Evolutionary conservation across 2,113 vertebrate species (phyloP).

Genomic region (Penelope pileata): DNA sequence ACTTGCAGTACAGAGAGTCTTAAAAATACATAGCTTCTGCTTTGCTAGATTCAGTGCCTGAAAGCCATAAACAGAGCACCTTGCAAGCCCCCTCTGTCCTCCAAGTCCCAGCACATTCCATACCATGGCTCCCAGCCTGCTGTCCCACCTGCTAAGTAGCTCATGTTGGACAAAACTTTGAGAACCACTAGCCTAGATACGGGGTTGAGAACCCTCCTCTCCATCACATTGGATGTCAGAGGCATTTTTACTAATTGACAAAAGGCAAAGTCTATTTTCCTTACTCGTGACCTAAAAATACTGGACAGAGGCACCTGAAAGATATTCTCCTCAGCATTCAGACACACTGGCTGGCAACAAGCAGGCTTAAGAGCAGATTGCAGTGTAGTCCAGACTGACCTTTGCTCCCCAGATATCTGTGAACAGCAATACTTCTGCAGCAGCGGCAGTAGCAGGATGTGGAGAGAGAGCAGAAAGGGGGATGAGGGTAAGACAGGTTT

Average conservation of each 20-base stretch:
- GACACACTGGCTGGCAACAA: background rate
- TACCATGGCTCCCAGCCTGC: background rate
- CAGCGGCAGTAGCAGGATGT: background rate
- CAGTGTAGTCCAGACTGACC: background rate
- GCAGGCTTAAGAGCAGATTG: background rate
- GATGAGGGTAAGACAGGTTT: background rate
- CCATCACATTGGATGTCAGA: background rate
- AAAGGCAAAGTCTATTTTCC: background rate
- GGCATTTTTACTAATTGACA: background rate
- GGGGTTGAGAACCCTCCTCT: background rate
- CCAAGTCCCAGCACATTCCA: background rate
- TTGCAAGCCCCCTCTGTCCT: background rate
- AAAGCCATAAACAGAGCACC: background rate
- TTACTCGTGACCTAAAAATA: constrained; percentile 6
- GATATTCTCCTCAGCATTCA: constrained; percentile 1
- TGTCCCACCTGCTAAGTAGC: background rate
- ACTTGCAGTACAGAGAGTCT: background rate
- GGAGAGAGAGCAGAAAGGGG: background rate
- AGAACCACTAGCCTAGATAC: background rate
- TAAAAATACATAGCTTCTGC: background rate
- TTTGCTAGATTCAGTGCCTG: background rate
- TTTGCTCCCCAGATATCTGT: background rate
- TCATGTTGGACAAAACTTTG: background rate
- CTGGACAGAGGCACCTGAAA: background rate
- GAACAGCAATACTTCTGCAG: background rate